phyloP scores from a whole-genome alignment of 2,113 vertebrate species.

The Tor tambroides region DNA sequence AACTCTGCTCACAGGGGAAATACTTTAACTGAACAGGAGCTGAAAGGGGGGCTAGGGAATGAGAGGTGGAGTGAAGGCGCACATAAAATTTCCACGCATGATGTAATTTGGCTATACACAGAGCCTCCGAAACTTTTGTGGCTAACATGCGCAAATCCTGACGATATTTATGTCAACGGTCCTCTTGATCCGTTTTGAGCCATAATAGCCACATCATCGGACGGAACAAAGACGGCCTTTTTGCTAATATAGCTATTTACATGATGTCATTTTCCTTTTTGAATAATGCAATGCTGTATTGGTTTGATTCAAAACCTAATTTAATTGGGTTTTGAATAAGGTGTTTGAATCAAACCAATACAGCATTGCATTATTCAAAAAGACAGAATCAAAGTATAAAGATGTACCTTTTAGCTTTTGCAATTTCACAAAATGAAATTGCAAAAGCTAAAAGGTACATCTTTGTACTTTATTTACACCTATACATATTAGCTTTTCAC shows the following conservation, averaged over 20 bases:
- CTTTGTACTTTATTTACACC: not conserved
- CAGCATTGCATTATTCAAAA: no score
- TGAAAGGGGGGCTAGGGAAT: conserved; percentile 36
- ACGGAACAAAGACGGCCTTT: not conserved
- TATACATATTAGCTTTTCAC: not conserved
- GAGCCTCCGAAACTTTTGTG: not conserved
- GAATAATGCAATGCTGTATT: not conserved
- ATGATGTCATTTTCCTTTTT: not conserved
- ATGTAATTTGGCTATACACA: conserved; percentile 49
- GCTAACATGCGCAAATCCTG: not conserved
- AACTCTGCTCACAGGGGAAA: conserved; percentile 30
- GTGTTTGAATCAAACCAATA: no score
- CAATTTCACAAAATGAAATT: no score
- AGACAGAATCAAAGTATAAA: no score
- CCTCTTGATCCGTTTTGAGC: not conserved
- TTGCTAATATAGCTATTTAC: not conserved
- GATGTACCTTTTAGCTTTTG: no score
- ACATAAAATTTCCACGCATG: conserved; percentile 46
- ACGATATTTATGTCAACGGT: not conserved
- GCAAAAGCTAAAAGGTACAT: not conserved
- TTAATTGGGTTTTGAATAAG: no score
- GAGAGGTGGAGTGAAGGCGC: conserved; percentile 36
- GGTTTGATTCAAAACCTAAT: not conserved
- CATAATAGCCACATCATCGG: not conserved
- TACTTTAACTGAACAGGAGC: conserved; percentile 53